A percentile compares a stretch with the other conserved stretches of the same genome.
Evolutionary conservation across 2,888 invertebrate species (phyloP).

Genomic region (Drosophila anomalata): DNA sequence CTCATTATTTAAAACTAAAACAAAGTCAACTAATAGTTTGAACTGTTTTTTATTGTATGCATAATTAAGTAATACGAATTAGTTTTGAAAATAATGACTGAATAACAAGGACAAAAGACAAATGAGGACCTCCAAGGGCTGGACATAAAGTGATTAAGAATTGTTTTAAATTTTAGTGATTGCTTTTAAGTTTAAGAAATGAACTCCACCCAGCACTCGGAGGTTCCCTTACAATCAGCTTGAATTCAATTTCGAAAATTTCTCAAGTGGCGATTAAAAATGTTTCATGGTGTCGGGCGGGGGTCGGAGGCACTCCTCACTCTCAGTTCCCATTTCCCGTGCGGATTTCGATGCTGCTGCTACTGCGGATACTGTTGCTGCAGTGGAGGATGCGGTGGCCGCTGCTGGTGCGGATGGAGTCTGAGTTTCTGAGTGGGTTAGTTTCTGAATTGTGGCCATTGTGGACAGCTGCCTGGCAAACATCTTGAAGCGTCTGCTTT

Average conservation of each 20-base stretch:
- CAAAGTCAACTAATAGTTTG: constrained; percentile 18
- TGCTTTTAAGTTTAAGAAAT: not conserved
- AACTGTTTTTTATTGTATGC: constrained; percentile 33
- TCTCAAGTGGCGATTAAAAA: constrained; percentile 24
- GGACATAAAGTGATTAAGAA: constrained; percentile 17
- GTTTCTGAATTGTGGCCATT: constrained; percentile 59
- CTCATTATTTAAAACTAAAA: constrained; percentile 30
- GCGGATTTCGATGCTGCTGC: constrained; percentile 30
- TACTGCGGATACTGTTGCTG: constrained; percentile 45
- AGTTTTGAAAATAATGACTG: constrained; percentile 23
- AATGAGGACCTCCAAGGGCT: constrained; percentile 51
- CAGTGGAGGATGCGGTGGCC: constrained; percentile 19
- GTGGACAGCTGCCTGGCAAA: constrained; percentile 76
- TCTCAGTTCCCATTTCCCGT: constrained; percentile 32
- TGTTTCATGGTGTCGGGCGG: constrained; percentile 32
- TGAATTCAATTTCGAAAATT: constrained; percentile 20
- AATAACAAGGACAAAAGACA: constrained; percentile 26
- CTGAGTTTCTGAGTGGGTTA: constrained; percentile 58
- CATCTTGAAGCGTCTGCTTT: constrained; percentile 83
- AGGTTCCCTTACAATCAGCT: constrained; percentile 60
- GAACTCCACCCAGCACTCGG: constrained; percentile 44
- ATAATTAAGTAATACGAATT: constrained; percentile 37
- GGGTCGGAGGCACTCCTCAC: constrained; percentile 8
- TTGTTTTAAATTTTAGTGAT: not conserved
- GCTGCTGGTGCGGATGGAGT: constrained; percentile 43